phyloP scores from a whole-genome alignment of 2,888 invertebrate species.

The Beris chalybata region DNA sequence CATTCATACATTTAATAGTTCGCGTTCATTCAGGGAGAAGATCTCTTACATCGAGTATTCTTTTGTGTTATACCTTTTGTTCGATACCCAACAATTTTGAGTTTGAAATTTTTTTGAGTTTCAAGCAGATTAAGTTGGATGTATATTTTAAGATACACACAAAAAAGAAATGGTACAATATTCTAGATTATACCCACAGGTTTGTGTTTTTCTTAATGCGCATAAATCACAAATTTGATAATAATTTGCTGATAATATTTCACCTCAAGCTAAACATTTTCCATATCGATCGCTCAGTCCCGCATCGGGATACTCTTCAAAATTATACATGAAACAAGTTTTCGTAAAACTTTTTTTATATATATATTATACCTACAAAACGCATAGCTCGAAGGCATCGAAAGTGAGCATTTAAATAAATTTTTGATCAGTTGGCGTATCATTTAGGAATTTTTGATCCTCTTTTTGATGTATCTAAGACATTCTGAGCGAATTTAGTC shows the following conservation, averaged over 20 bases:
- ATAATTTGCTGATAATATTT: conserved; percentile 21
- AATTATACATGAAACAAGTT: conserved; percentile 1
- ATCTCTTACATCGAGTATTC: conserved; percentile 18
- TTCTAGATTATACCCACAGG: too few species aligned
- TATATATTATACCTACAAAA: conserved; percentile 12
- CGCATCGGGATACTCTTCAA: not conserved
- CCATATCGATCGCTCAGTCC: conserved; percentile 17
- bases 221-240: too few species aligned
- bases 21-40: conserved; percentile 24
- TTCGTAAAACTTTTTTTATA: not conserved
- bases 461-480: conserved; percentile 20
- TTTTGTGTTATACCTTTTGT: conserved; percentile 8
- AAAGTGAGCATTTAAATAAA: conserved; percentile 32
- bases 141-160: too few species aligned
- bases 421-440: conserved; percentile 29
- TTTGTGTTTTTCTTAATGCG: too few species aligned
- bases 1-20: conserved; percentile 13
- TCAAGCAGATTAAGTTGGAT: too few species aligned
- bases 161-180: too few species aligned
- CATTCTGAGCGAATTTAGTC: conserved; percentile 2
- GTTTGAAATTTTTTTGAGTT: too few species aligned
- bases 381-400: conserved; percentile 20
- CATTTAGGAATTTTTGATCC: conserved; percentile 31
- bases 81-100: too few species aligned
- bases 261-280: conserved; percentile 16